A percentile compares a stretch with the other conserved stretches of the same genome.
phyloP scores from a whole-genome alignment of 2,888 invertebrate genomes.

The Agonopterix heracliana region DNA sequence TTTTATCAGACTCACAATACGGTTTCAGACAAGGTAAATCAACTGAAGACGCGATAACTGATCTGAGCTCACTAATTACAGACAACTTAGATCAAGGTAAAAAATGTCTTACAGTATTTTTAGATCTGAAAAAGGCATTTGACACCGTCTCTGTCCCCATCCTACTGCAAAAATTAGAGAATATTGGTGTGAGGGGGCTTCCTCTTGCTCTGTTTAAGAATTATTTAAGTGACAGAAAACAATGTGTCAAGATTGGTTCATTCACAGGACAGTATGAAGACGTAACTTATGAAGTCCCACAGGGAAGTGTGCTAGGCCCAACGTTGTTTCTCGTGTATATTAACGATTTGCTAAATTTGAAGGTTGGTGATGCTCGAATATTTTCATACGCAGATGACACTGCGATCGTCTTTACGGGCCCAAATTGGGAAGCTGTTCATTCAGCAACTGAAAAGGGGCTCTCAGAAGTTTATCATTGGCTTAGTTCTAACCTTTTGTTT shows the following conservation, averaged over 20 bases:
- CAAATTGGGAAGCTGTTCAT: constrained; percentile 2
- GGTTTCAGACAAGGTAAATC: constrained; percentile 7
- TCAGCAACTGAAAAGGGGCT: constrained; percentile 1
- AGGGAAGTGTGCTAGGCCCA: constrained; percentile 1
- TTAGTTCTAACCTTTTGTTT: constrained; percentile 4
- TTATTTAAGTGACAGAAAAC: not conserved
- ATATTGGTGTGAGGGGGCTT: not conserved
- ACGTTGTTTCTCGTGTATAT: constrained; percentile 2
- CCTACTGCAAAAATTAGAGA: not conserved
- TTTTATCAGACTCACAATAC: constrained; percentile 1
- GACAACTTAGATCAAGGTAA: not conserved
- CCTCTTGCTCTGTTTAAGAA: not conserved
- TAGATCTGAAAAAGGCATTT: constrained; percentile 3
- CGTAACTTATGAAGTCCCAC: not conserved
- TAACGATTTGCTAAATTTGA: not conserved
- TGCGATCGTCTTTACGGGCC: not conserved
- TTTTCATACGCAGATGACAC: constrained; percentile 4
- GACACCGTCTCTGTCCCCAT: no score
- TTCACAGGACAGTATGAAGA: not conserved
- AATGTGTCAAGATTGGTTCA: not conserved
- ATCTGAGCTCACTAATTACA: not conserved
- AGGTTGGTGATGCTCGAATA: not conserved
- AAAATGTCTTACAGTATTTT: constrained; percentile 5
- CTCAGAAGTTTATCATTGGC: constrained; percentile 1
- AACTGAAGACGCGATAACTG: constrained; percentile 1